Evolutionary conservation across 2,888 invertebrate species (phyloP).

Genomic region (Clusia tigrina): DNA sequence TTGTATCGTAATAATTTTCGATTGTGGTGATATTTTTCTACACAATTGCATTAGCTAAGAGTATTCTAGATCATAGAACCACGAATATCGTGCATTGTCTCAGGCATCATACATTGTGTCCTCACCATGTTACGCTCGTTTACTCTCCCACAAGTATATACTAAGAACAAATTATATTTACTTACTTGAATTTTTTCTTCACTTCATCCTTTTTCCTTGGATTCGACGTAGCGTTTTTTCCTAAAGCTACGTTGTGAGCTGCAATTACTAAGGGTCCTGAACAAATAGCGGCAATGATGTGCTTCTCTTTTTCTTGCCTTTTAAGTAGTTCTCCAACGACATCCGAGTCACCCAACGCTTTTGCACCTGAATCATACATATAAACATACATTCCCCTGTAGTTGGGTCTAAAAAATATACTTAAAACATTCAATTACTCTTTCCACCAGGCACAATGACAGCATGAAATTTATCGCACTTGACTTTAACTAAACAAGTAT

Average conservation of each 20-base stretch:
- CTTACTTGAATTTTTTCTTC: slow-evolving; percentile 69
- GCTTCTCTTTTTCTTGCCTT: slow-evolving; percentile 78
- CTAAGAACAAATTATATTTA: not conserved
- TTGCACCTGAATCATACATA: no score
- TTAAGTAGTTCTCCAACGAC: slow-evolving; percentile 82
- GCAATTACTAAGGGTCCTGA: slow-evolving; percentile 91
- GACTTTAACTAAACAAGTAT: slow-evolving; percentile 73
- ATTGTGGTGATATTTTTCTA: no score
- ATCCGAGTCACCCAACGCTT: slow-evolving; percentile 77
- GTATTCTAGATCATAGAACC: no score
- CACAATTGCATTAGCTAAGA: no score
- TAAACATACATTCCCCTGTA: no score
- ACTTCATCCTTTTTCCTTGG: slow-evolving; percentile 83
- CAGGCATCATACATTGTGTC: no score
- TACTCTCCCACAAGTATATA: no score
- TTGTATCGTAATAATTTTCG: no score
- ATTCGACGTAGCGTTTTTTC: slow-evolving; percentile 89
- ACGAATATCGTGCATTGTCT: no score
- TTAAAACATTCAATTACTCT: slow-evolving; percentile 63
- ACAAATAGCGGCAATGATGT: slow-evolving; percentile 92
- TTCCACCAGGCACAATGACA: slow-evolving; percentile 88
- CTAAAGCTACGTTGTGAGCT: slow-evolving; percentile 80
- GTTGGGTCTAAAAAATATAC: slow-evolving; percentile 70
- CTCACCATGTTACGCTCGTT: no score
- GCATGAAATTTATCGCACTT: slow-evolving; percentile 60